Conservation (phyloP, 2,888 invertebrate species). For the Tineola bisselliella region DNA sequence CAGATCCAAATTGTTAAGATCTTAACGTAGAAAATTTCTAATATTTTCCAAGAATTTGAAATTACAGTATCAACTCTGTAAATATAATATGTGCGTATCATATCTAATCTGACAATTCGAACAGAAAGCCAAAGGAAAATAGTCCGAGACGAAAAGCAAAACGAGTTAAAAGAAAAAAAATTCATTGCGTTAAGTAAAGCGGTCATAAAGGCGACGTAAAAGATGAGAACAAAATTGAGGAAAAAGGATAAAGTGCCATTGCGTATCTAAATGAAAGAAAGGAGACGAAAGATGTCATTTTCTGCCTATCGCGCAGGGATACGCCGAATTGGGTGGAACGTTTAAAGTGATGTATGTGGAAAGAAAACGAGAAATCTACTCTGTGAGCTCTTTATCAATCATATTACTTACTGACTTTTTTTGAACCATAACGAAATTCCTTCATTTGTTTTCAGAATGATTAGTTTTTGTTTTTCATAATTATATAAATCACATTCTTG, state of each 20-base stretch:
- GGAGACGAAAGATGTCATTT: conserved; percentile 32
- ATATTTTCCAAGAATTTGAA: too few species aligned
- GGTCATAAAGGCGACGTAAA: conserved; percentile 28
- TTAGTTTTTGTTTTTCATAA: too few species aligned
- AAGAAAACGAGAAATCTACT: not conserved
- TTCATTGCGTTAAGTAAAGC: conserved; percentile 44
- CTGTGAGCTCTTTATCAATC: conserved; percentile 4
- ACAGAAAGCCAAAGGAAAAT: not conserved
- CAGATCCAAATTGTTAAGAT: too few species aligned
- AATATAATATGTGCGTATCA: too few species aligned
- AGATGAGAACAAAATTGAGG: conserved; percentile 38
- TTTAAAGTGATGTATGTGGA: conserved; percentile 5
- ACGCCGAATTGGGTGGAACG: not conserved
- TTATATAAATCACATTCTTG: too few species aligned
- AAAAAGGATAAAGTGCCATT: conserved; percentile 32
- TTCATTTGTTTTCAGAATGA: too few species aligned
- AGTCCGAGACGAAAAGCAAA: conserved; percentile 1
- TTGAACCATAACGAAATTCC: too few species aligned
- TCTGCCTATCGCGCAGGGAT: conserved; percentile 28
- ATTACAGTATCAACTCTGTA: too few species aligned
- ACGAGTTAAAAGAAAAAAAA: conserved; percentile 29
- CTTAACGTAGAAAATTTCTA: too few species aligned
- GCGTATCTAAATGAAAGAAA: conserved; percentile 41
- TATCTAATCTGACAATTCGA: not conserved
- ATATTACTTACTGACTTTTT: not conserved